Evolutionary conservation across 2,888 invertebrate species (phyloP).

Genomic region (Tricholauxania praeusta): DNA sequence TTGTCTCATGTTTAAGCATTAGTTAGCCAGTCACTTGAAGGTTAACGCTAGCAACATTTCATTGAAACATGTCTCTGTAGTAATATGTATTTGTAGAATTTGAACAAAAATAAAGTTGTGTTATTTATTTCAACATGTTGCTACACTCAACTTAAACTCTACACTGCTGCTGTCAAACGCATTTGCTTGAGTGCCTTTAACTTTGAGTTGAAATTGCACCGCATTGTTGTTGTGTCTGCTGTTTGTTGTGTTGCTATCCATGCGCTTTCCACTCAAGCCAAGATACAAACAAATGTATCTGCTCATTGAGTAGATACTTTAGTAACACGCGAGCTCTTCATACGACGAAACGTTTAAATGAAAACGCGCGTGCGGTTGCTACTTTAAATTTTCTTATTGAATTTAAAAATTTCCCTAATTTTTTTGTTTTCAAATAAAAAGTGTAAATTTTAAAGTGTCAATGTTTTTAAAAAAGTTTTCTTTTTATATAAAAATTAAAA

Average conservation of each 20-base stretch:
- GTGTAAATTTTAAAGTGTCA: neutral
- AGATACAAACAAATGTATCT: constrained; percentile 59
- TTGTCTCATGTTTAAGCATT: too few species aligned
- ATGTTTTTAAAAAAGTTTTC: neutral
- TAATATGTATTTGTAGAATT: neutral
- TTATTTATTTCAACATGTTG: neutral
- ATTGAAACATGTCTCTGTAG: neutral
- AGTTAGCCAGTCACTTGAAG: too few species aligned
- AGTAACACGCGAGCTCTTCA: constrained; percentile 65
- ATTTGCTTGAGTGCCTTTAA: neutral
- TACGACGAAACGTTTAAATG: constrained; percentile 53
- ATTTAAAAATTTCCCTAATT: constrained; percentile 15
- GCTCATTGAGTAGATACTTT: constrained; percentile 58
- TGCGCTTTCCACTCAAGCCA: constrained; percentile 18
- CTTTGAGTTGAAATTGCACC: neutral
- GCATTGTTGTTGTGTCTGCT: neutral
- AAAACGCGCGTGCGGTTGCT: constrained; percentile 47
- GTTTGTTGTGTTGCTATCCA: neutral
- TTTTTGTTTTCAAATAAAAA: neutral
- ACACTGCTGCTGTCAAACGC: neutral
- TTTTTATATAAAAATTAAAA: neutral
- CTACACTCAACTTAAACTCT: neutral
- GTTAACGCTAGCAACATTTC: too few species aligned
- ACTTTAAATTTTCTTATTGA: constrained; percentile 33
- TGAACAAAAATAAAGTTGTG: neutral